Evolutionary conservation across 2,888 invertebrate genomes (phyloP).

Genomic region (Conomelus anceps): DNA sequence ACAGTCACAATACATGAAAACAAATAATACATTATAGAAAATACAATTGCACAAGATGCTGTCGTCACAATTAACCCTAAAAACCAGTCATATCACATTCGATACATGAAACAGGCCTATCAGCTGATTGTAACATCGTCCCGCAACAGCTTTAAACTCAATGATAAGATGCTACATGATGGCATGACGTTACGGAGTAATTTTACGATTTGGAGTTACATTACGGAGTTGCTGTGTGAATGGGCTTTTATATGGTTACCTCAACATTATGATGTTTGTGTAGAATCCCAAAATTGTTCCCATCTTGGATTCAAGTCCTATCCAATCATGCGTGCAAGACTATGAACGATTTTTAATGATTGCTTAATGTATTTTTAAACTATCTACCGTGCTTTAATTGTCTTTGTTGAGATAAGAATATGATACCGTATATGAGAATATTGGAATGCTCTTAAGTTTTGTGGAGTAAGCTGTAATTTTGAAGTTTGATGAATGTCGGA

Average conservation of each 20-base stretch:
- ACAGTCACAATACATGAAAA: too few relatives aligned
- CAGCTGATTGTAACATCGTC: too few relatives aligned
- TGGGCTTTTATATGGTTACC: neutral
- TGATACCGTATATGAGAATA: neutral
- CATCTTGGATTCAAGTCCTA: neutral
- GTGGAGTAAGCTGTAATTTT: neutral
- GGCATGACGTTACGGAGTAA: too few relatives aligned
- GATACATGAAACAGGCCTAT: too few relatives aligned
- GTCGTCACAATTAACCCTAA: too few relatives aligned
- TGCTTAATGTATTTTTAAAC: neutral
- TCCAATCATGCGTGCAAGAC: neutral
- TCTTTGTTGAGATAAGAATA: neutral
- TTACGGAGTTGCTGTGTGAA: neutral
- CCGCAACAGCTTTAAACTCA: too few relatives aligned
- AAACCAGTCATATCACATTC: too few relatives aligned
- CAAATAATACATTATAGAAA: too few relatives aligned
- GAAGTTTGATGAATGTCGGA: neutral
- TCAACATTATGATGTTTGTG: neutral
- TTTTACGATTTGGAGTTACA: too few relatives aligned
- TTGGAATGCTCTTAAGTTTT: neutral
- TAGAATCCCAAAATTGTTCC: neutral
- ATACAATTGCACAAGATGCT: too few relatives aligned
- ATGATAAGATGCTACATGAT: too few relatives aligned
- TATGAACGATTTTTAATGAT: neutral
- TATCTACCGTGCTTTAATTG: neutral